Base-by-base conservation (phyloP, 1,140 invertebrate genomes). In the Branchinecta lindahli region DNA sequence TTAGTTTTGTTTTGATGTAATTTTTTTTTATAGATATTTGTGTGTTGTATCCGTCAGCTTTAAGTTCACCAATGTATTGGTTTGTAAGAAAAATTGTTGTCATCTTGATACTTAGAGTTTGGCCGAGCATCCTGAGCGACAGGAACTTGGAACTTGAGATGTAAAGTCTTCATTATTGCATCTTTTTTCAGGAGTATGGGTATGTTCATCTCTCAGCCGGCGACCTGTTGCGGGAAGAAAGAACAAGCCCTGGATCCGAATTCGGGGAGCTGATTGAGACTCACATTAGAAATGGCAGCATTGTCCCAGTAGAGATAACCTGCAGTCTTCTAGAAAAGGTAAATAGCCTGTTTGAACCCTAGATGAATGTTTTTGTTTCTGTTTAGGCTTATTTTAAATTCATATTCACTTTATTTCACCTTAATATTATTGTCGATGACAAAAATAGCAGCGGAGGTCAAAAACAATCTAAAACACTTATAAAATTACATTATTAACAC, bases 271-370 rank as follows among this genome's bases (percentile, higher is more conserved):
- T 98, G 66, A 99, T 99, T 69, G 93, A 97, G 73, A 83, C 82
- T 46, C 92, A 96, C 76, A 98, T 99, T 68, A 84, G 83, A 46
- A 89, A 96, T 78, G 97, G 97, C 15, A 88, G 87, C 69, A 99
- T 99, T 74, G 96, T 99, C 0, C 97, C 97, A 20, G 97, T 99
- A 0, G 92, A 94, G 81, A 96, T 99, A 71, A 99, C 97, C 20
- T 99, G 96, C 79, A 88, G 87, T 68, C 83, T 99, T 9, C 78
- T 99, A 20, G 88, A 94, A 76, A 86, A 87, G 72, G 85, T 84
- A 74, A 76, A 75, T 72, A 45, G 68, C 7, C 67, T 3, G 45
- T 68, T 70, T 6, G 5, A 45, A 67, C 45, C 18, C 8, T 8
- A 33, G 33, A 33, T 33, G 33, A 1, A 33, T 3, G 5, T 33